A percentile compares a stretch with the other conserved stretches of the same genome.
phyloP scores from a whole-genome alignment of 2,797 vertebrate species.

The Lemur catta region DNA sequence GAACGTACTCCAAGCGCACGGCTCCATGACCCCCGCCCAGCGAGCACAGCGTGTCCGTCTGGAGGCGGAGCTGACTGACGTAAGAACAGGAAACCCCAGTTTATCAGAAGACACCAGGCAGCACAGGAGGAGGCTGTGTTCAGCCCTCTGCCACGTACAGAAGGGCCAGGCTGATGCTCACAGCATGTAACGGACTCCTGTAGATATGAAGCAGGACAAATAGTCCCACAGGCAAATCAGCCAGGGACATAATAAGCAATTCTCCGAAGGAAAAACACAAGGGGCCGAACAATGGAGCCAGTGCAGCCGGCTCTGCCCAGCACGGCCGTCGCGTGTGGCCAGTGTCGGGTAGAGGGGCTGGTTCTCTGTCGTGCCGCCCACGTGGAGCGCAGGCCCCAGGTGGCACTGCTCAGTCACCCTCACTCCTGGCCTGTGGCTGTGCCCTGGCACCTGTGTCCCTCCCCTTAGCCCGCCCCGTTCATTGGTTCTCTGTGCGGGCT shows the following conservation, averaged over 20 bases:
- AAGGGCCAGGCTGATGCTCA: not conserved
- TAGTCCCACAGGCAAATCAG: not conserved
- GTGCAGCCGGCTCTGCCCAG: not conserved
- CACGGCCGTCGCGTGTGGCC: not conserved
- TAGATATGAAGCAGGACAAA: not conserved
- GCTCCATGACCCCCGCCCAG: not conserved
- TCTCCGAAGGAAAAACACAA: not conserved
- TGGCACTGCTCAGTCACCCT: not conserved
- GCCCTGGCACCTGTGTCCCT: not conserved
- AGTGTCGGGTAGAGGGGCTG: fast-evolving
- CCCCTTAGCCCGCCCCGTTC: not conserved
- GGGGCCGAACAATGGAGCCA: not conserved
- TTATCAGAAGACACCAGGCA: not conserved
- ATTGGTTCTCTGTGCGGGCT: not conserved
- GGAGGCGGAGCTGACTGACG: not conserved
- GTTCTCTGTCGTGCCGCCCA: not conserved
- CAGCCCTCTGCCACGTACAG: not conserved
- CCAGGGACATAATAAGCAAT: not conserved
- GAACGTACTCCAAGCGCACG: too few species aligned
- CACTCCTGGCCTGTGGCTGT: not conserved
- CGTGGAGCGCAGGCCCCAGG: not conserved
- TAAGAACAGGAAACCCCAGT: not conserved
- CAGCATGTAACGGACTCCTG: fast-evolving
- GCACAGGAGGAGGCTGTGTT: not conserved
- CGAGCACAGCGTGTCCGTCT: fast-evolving